These are phyloP conservation scores for Helicolenus hilgendorfi DNA, from an alignment of 2,797 vertebrate species.

Conservation along the genomic window DNA sequence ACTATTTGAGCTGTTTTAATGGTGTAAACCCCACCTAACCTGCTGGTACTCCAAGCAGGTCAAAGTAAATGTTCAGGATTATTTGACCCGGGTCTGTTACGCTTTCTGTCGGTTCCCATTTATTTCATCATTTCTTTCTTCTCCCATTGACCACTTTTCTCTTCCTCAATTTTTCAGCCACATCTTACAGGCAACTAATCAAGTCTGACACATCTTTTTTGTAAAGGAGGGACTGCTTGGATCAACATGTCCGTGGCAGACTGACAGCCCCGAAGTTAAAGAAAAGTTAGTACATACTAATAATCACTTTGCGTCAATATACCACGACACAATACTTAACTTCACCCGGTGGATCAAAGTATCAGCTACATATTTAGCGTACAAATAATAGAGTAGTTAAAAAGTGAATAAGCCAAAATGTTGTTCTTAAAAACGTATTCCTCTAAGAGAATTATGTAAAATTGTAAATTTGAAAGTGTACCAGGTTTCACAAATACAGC, in stretches of 20 bases:
- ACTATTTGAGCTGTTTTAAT: conserved; percentile 59
- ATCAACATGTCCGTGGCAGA: neutral
- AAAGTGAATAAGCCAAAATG: neutral
- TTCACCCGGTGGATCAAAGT: neutral
- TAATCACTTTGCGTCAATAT: neutral
- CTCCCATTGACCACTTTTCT: neutral
- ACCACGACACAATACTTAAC: neutral
- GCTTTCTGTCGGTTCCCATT: conserved; percentile 50
- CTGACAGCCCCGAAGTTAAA: neutral
- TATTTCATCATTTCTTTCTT: conserved; percentile 8
- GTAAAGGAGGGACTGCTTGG: neutral
- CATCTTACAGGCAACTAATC: conserved; percentile 22
- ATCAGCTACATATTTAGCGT: neutral
- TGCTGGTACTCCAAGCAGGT: conserved; percentile 50
- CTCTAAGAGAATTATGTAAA: neutral
- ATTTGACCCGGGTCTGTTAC: conserved; percentile 46
- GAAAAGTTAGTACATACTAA: neutral
- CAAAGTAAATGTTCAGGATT: conserved; percentile 44
- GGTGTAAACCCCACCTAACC: conserved; percentile 54
- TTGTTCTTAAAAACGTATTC: neutral
- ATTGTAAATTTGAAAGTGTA: neutral
- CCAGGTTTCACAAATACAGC: neutral
- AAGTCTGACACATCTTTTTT: conserved; percentile 18
- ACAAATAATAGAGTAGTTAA: neutral
- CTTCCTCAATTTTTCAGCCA: conserved; percentile 13